Base-by-base conservation (phyloP, 2,113 vertebrate species). In the Psittacara wagleri region DNA sequence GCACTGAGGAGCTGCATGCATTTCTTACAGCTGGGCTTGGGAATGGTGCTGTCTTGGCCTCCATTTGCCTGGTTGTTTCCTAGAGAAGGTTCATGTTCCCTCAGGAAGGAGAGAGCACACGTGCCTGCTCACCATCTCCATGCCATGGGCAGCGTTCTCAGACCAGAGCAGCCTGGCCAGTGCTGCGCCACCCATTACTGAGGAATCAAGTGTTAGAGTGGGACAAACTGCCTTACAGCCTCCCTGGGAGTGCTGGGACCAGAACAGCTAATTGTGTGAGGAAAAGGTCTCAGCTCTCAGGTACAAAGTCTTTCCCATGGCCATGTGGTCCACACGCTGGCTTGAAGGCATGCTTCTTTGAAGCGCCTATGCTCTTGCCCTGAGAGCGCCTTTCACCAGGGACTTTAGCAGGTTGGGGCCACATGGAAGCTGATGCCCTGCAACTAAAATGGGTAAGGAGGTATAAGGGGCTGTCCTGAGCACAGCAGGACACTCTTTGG, bases 1-100 rank as follows among this genome's bases (percentile, higher is more conserved):
- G 4, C 0, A 1, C 62, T 54, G 68, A 33, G 55, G 17, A 24
- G 13, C 55, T 78, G 37, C 1, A 0, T 2, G 23, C 12, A 14
- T 20, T 41, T 37, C 67, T 72, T 72, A 37, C 46, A 59, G 55
- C 59, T 73, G 73, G 28, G 1, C 37, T 17, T 35, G 74, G 49
- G 48, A 49, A 33, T 2, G 0, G 15, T 10, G 28, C 5, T 49
- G 64, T 7, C 61, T 54, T 7, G 14, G 24, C 18, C 3, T 33
- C 64, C 4, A 0, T 33, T 48, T 49, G 19, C 52, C 22, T 0
- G 2, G 9, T 37, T 73, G 52, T 37, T 61, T 12, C 78, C 68
- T 64, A 4, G 29, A 57, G 72, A 10, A 33, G 27, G 20, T 43
- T 54, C 24, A 3, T 43, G 20, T 3, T 24, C 46, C 37, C 28